Base-by-base conservation (phyloP, 1,140 invertebrate genomes). In the Drosophila santomea region DNA sequence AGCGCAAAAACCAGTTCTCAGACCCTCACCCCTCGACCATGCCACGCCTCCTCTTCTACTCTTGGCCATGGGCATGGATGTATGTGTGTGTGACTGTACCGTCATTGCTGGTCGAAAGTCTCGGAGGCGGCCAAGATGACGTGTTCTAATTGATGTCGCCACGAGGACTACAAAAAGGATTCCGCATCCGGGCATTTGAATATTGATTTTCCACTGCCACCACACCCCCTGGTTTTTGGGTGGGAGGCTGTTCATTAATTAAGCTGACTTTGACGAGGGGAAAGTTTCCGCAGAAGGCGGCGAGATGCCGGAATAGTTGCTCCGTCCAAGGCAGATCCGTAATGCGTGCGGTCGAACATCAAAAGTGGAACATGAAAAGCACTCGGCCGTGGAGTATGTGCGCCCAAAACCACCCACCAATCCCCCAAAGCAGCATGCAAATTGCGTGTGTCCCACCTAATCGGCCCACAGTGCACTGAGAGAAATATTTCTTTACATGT, bases 241-340 rank as follows among this genome's bases (percentile, higher is more conserved):
- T 66, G 45, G 63, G 36, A 72, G 64, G 82, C 61, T 43, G 50
- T 84, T 59, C 82, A 80, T 89, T 86, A 86, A 86, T 86, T 89
- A 89, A 83, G 60, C 78, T 89, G 83, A 88, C 83, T 89, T 88
- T 88, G 83, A 88, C 77, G 72, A 84, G 84, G 83, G 83, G 63
- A 88, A 88, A 82, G 52, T 88, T 88, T 71, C 41, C 35, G 41
- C 55, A 73, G 44, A 75, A 68, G 67, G 58, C 48, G 66, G 63
- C 52, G 28, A 41, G 52, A 23, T 67, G 58, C 43, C 25, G 39
- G 20, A 66, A 67, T 74, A 63, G 78, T 63, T 69, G 66, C 68
- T 58, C 20, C 36, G 35, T 56, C 54, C 51, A 50, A 71, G 68
- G 68, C 52, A 48, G 36, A 72, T 58, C 45, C 72, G 58, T 86